Percentiles rank a stretch among this genome's conserved stretches.
phyloP scores from a whole-genome alignment of 2,797 vertebrate genomes.

The Lacerta bilineata region DNA sequence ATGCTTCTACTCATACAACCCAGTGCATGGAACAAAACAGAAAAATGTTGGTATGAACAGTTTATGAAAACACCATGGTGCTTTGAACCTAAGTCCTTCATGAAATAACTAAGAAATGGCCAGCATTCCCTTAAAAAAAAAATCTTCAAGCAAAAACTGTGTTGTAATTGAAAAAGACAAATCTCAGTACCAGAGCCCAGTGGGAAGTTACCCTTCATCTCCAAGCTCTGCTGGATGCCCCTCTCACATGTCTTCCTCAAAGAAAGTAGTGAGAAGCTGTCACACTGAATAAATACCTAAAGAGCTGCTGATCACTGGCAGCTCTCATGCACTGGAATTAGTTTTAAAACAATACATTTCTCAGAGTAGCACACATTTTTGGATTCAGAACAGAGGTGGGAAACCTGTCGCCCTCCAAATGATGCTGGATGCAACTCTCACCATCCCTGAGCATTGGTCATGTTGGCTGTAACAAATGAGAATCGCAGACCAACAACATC shows the following conservation, averaged over 20 bases:
- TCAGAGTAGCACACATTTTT: background rate
- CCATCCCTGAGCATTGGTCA: background rate
- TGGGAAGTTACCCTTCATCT: background rate
- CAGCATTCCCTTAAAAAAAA: background rate
- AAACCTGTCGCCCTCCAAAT: background rate
- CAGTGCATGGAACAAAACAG: background rate
- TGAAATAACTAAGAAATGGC: background rate
- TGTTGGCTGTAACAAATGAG: background rate
- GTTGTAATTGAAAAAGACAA: background rate
- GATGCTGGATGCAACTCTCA: background rate
- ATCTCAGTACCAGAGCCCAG: background rate
- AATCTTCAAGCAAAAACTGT: background rate
- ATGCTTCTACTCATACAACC: background rate
- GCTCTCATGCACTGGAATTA: background rate
- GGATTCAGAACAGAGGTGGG: background rate
- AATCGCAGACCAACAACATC: background rate
- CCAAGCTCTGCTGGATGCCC: background rate
- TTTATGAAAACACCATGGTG: background rate
- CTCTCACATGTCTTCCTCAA: conserved; percentile 13
- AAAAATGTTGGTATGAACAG: background rate
- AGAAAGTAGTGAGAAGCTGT: conserved; percentile 10
- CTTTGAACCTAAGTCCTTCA: background rate
- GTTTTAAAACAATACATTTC: background rate
- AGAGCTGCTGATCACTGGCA: background rate
- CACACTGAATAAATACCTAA: conserved; percentile 26